Base-by-base conservation (phyloP, 2,888 invertebrate genomes). In the Ophioninae sp. region DNA sequence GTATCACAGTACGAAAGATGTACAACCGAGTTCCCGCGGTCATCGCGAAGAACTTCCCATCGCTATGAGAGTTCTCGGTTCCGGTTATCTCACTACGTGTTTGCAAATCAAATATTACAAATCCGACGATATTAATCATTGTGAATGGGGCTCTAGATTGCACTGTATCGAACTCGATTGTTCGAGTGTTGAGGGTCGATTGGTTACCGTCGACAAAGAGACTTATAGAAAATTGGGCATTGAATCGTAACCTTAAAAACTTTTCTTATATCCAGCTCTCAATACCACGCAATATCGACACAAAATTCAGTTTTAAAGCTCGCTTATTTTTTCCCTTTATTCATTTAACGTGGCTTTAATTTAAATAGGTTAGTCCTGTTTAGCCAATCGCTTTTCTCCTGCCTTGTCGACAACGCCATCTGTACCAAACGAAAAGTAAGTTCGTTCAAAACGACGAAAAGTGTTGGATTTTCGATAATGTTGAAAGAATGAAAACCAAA, bases 41-140 rank as follows among this genome's bases (percentile, higher is more conserved):
- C 92, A 93, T 83, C 91, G 94, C n/a, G 93, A 93, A 85, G 93
- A 93, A 86, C 89, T 94, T 73, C 90, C 93, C 57, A 93, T 94
- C 69, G 89, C 93, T 57, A 93, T 94, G 92, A 90, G 93, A 89
- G 93, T 94, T 59, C 89, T 92, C 57, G 93, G 93, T 50, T 93
- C 93, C 44, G 93, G 93, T 68, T 93, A 93, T 76, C 89, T 94
- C 81, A 92, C 93, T n/a, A 93, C 94, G 57, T 93, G 93, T 80
- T 90, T 94, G 75, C 94, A 94, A 89, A 93, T 94, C 84, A 94
- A 94, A 89, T 94, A 94, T 85, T 94, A 94, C 89, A 93, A 93
- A 79, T 89, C 91, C 59, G 93, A 93, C 61, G 94, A 94, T 85
- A 93, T 93, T 56, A 93, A 93, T 64, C 94, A 94, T 88, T 93